phyloP scores from a whole-genome alignment of 2,797 vertebrate species.

The Anguilla megastoma region DNA sequence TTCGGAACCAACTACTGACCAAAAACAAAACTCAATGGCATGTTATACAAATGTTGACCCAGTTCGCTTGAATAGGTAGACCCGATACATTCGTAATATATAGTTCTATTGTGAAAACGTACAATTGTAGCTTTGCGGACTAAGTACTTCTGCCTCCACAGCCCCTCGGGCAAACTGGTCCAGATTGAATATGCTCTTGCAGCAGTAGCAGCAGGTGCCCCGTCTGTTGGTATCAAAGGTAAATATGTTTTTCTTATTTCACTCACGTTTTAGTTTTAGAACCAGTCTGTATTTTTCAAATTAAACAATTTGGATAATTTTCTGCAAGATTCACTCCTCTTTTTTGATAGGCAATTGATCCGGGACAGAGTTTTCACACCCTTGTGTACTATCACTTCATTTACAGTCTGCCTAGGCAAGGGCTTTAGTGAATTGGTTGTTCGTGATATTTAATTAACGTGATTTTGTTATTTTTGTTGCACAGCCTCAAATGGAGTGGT shows the following conservation, averaged over 20 bases:
- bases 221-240: conserved; percentile 93
- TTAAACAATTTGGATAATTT: too few species aligned
- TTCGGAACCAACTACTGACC: neutral
- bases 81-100: neutral
- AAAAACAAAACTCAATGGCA: neutral
- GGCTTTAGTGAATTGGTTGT: neutral
- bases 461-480: conserved; percentile 43
- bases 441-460: neutral
- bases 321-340: neutral
- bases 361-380: too few species aligned
- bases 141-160: conserved; percentile 54
- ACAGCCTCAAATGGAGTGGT: conserved; percentile 96
- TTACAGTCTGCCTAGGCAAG: neutral
- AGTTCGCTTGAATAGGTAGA: neutral
- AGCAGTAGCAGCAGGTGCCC: conserved; percentile 96
- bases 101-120: neutral
- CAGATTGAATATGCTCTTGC: conserved; percentile 99
- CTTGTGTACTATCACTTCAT: neutral
- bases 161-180: conserved; percentile 97
- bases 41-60: neutral
- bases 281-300: neutral
- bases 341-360: neutral
- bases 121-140: neutral
- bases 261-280: neutral
- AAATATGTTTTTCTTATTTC: neutral